Conservation (phyloP, 2,888 invertebrate genomes). For the Drosophila nr. perissopoda region DNA sequence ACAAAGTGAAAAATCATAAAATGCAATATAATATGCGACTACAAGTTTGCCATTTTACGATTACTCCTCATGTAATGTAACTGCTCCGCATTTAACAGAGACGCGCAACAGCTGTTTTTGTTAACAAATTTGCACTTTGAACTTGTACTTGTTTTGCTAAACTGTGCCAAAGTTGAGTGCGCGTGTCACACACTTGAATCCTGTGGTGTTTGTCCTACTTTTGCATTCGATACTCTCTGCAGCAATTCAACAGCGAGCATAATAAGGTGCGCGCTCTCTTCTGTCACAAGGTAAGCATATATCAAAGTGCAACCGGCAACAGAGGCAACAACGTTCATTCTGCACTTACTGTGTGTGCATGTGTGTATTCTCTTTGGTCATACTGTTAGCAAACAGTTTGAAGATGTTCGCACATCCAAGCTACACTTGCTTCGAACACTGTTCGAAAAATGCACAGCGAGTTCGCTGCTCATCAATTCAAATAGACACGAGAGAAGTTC, state of each 20-base stretch:
- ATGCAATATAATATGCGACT: not conserved
- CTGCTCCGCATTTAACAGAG: constrained; percentile 38
- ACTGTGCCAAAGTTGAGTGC: constrained; percentile 55
- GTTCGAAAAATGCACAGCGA: not conserved
- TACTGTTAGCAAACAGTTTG: constrained; percentile 32
- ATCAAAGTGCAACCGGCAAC: constrained; percentile 38
- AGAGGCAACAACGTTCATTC: constrained; percentile 23
- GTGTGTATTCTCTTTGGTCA: constrained; percentile 14
- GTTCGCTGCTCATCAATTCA: not conserved
- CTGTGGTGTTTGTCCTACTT: constrained; percentile 34
- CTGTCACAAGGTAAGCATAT: constrained; percentile 20
- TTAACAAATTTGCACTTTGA: constrained; percentile 64
- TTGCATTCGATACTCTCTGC: constrained; percentile 33
- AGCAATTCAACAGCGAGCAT: constrained; percentile 15
- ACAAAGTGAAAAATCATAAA: not conserved
- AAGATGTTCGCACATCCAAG: constrained; percentile 11
- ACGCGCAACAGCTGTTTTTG: constrained; percentile 48
- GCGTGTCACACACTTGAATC: constrained; percentile 50
- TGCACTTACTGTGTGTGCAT: not conserved
- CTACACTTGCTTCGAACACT: constrained; percentile 13
- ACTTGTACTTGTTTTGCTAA: constrained; percentile 55
- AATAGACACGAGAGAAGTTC: constrained; percentile 15
- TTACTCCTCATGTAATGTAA: constrained; percentile 17
- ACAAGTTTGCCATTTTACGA: not conserved
- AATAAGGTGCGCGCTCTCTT: constrained; percentile 42